These are phyloP conservation scores for Archocentrus centrarchus DNA, from an alignment of 2,113 vertebrate genomes.

Conservation along the genomic window DNA sequence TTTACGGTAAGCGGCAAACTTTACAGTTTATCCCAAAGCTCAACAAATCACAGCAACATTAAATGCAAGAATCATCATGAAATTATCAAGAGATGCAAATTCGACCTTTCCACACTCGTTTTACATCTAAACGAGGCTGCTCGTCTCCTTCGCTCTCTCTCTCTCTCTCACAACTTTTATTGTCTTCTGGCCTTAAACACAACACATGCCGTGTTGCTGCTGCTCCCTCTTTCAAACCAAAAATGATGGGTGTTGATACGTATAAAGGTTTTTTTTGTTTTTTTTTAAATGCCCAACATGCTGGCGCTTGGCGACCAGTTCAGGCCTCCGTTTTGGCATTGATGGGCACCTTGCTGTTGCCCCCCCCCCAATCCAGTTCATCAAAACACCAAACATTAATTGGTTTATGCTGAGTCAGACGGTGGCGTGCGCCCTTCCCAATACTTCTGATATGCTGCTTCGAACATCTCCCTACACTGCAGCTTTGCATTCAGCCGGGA, in stretches of 20 bases:
- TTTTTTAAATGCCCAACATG: not conserved
- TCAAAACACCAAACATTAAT: not conserved
- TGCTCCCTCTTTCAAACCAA: conserved; percentile 8
- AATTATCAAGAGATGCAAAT: conserved; percentile 1
- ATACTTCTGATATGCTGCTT: conserved; percentile 87
- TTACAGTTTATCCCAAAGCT: not conserved
- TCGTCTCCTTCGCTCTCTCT: not conserved
- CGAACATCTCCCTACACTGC: conserved; percentile 91
- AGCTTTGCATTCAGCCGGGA: conserved; percentile 92
- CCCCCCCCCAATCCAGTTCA: conserved; percentile 31
- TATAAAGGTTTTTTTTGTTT: not conserved
- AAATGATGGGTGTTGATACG: conserved; percentile 14
- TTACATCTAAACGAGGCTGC: not conserved
- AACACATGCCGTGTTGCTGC: not conserved
- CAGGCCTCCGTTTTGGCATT: not conserved
- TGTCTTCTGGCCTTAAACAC: not conserved
- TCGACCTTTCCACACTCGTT: not conserved
- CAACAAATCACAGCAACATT: conserved; percentile 11
- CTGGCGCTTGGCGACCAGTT: not conserved
- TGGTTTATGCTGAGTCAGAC: conserved; percentile 25
- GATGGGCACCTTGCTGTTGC: conserved; percentile 32
- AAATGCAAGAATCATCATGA: not conserved
- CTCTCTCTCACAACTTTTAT: not conserved
- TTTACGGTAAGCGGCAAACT: not conserved
- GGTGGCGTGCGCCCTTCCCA: conserved; percentile 77